phyloP scores from a whole-genome alignment of 1,140 invertebrate genomes.

The Drosophila erecta region DNA sequence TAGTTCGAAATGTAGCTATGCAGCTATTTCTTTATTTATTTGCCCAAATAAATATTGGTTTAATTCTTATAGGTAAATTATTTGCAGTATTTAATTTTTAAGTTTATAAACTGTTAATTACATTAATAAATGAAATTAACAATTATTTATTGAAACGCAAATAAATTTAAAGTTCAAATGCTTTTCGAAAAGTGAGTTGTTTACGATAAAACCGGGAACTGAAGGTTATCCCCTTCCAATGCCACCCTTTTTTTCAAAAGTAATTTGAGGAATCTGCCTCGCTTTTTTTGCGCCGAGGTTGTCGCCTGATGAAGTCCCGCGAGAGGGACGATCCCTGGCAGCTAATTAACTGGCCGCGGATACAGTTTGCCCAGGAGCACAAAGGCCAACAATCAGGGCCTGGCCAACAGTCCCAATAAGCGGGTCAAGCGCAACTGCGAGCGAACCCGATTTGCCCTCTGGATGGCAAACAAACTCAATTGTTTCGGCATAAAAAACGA shows the following conservation, averaged over 20 bases:
- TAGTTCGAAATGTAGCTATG: not conserved
- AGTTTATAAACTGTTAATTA: too few species aligned
- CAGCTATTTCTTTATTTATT: too few species aligned
- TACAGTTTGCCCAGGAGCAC: slow-evolving; percentile 32
- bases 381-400: slow-evolving; percentile 54
- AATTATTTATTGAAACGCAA: too few species aligned
- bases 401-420: slow-evolving; percentile 50
- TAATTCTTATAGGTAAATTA: too few species aligned
- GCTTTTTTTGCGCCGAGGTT: slow-evolving; percentile 22
- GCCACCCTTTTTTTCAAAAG: slow-evolving; percentile 48
- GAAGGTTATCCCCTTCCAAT: slow-evolving; percentile 1
- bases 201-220: slow-evolving; percentile 7
- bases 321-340: slow-evolving; percentile 46
- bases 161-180: too few species aligned
- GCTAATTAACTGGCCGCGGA: slow-evolving; percentile 69
- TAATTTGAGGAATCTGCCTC: slow-evolving; percentile 67
- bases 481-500: slow-evolving; percentile 71
- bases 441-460: slow-evolving; percentile 46
- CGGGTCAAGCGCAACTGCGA: slow-evolving; percentile 47
- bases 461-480: slow-evolving; percentile 71
- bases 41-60: not conserved
- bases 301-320: slow-evolving; percentile 63
- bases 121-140: too few species aligned
- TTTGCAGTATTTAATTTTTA: too few species aligned
- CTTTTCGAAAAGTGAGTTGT: not conserved